Evolutionary conservation across 2,888 invertebrate species (phyloP).

Genomic region (Ectemnius continuus): DNA sequence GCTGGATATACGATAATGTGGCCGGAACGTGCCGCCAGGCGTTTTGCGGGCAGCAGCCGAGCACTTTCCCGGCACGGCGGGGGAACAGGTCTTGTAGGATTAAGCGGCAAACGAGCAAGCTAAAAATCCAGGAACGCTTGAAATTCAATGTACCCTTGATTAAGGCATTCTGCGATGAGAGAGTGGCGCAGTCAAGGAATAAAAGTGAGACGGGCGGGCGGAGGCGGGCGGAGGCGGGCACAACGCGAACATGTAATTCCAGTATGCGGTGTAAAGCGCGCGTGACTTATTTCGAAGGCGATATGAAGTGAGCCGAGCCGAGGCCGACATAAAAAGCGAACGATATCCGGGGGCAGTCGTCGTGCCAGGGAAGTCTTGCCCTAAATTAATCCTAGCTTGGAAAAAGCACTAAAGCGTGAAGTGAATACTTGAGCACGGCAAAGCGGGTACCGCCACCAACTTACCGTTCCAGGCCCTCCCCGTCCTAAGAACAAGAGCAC

Average conservation of each 20-base stretch:
- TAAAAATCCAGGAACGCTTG: conserved; percentile 34
- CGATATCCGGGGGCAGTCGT: too few relatives aligned
- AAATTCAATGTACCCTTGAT: conserved; percentile 37
- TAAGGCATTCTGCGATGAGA: conserved; percentile 30
- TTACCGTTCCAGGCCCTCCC: conserved; percentile 9
- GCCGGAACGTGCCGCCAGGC: conserved; percentile 25
- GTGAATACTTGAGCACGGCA: background rate
- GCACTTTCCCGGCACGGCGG: conserved; percentile 17
- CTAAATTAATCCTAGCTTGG: too few relatives aligned
- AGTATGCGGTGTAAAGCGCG: too few relatives aligned
- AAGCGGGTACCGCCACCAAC: background rate
- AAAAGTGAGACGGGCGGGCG: too few relatives aligned
- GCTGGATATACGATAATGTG: conserved; percentile 43
- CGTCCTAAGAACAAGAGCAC: conserved; percentile 17
- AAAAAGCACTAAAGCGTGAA: too few relatives aligned
- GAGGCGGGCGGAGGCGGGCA: too few relatives aligned
- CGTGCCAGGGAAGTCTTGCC: too few relatives aligned
- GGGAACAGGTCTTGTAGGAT: conserved; percentile 35
- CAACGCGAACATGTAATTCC: too few relatives aligned
- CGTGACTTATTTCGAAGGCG: too few relatives aligned
- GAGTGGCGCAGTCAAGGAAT: too few relatives aligned
- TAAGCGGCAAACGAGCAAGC: conserved; percentile 13
- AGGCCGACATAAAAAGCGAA: too few relatives aligned
- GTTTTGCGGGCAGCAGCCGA: conserved; percentile 3
- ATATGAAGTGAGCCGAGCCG: too few relatives aligned